phyloP scores from a whole-genome alignment of 2,888 invertebrate species.

The Atherix ibis region DNA sequence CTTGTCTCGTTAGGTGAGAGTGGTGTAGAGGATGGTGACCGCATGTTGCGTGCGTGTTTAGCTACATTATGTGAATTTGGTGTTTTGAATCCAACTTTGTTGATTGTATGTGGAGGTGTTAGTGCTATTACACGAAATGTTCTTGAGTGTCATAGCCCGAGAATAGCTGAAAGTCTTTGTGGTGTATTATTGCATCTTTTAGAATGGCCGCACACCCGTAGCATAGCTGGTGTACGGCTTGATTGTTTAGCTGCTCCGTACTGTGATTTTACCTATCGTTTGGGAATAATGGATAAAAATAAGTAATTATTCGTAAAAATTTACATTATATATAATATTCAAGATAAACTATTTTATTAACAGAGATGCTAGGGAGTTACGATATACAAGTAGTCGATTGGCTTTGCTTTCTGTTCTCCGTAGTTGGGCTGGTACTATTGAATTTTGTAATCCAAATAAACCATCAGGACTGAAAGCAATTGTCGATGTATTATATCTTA shows the following conservation, averaged over 20 bases:
- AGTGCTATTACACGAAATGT: constrained; percentile 67
- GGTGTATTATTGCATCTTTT: constrained; percentile 73
- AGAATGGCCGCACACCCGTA: constrained; percentile 67
- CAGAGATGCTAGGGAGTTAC: constrained; percentile 61
- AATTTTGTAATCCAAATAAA: constrained; percentile 68
- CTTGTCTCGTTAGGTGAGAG: constrained; percentile 70
- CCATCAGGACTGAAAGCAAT: constrained; percentile 61
- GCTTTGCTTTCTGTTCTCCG: constrained; percentile 71
- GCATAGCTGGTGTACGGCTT: constrained; percentile 60
- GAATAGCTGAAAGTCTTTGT: constrained; percentile 79
- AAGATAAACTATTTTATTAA: constrained; percentile 5
- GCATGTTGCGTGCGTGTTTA: constrained; percentile 67
- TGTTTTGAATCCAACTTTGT: constrained; percentile 63
- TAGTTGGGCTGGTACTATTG: constrained; percentile 82
- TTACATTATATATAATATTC: neutral
- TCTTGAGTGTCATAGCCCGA: constrained; percentile 71
- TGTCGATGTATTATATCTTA: constrained; percentile 66
- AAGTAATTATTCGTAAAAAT: constrained; percentile 34
- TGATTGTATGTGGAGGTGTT: constrained; percentile 70
- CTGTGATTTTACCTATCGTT: constrained; percentile 74
- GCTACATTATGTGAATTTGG: constrained; percentile 82
- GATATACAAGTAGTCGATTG: constrained; percentile 70
- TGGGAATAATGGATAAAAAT: constrained; percentile 53
- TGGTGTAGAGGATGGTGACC: constrained; percentile 62
- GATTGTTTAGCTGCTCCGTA: constrained; percentile 84